Evolutionary conservation across 2,888 invertebrate species (phyloP).

Genomic region (Mechanitis messenoides): DNA sequence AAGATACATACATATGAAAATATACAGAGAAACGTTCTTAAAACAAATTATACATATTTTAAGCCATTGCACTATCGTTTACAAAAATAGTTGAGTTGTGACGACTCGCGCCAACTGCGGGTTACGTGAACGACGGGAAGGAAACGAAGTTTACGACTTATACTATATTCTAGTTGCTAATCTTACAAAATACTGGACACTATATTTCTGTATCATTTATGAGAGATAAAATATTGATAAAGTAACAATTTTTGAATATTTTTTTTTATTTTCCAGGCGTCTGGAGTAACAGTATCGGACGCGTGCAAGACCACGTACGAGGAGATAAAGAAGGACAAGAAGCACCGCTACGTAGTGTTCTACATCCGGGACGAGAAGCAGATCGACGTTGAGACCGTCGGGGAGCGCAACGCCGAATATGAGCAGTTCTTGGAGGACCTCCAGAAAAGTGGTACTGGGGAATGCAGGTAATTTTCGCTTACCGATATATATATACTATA

Average conservation of each 20-base stretch:
- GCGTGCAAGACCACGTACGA: constrained; percentile 96
- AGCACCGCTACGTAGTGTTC: constrained; percentile 97
- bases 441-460: constrained; percentile 92
- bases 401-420: constrained; percentile 92
- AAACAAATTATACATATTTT: constrained; percentile 8
- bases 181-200: no score
- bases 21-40: not conserved
- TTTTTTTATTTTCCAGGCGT: constrained; percentile 79
- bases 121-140: constrained; percentile 16
- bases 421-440: constrained; percentile 95
- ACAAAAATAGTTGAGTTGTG: constrained; percentile 21
- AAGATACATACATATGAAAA: no score
- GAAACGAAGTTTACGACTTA: no score
- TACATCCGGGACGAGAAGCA: constrained; percentile 97
- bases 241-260: no score
- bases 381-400: constrained; percentile 95
- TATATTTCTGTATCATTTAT: no score
- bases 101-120: constrained; percentile 19
- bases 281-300: constrained; percentile 97
- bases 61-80: constrained; percentile 11
- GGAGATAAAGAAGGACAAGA: constrained; percentile 98
- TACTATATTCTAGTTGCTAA: no score
- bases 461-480: constrained; percentile 83
- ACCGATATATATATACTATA: no score
- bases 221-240: no score